phyloP scores from a whole-genome alignment of 1,140 invertebrate genomes.

The Carposina sasakii region DNA sequence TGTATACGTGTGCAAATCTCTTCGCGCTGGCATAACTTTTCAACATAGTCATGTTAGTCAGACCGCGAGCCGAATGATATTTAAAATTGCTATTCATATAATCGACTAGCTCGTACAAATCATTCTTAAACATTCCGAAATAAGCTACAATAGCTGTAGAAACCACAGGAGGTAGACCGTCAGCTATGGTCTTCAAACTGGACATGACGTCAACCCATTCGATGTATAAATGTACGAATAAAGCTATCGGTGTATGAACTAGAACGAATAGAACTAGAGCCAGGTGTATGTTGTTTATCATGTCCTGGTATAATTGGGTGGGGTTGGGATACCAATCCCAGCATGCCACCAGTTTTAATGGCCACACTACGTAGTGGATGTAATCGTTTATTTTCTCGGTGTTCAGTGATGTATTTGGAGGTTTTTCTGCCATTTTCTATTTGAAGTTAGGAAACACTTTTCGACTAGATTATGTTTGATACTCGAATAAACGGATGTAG shows the following conservation, averaged over 20 bases:
- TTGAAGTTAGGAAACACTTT: no score
- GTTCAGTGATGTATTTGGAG: no score
- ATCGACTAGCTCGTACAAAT: conserved; percentile 41
- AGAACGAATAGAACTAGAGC: conserved; percentile 41
- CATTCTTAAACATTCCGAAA: conserved; percentile 34
- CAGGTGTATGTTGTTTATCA: conserved; percentile 45
- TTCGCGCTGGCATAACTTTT: conserved; percentile 42
- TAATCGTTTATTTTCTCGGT: conserved; percentile 33
- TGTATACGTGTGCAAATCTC: conserved; percentile 49
- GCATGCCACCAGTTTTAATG: conserved; percentile 45
- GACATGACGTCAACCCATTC: conserved; percentile 49
- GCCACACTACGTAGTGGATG: conserved; percentile 38
- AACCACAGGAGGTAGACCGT: conserved; percentile 40
- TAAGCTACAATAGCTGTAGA: conserved; percentile 47
- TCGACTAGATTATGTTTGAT: no score
- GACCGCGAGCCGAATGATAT: conserved; percentile 44
- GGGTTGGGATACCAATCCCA: conserved; percentile 50
- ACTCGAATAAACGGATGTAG: no score
- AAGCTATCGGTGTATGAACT: conserved; percentile 23
- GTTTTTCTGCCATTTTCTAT: no score
- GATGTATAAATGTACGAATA: conserved; percentile 40
- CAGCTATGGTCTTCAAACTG: conserved; percentile 45
- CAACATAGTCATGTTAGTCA: conserved; percentile 60
- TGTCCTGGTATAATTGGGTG: conserved; percentile 18
- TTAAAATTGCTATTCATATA: conserved; percentile 49